A percentile compares a stretch with the other conserved stretches of the same genome.
Conservation (phyloP, 2,888 invertebrate genomes). For the Micropterix aruncella region DNA sequence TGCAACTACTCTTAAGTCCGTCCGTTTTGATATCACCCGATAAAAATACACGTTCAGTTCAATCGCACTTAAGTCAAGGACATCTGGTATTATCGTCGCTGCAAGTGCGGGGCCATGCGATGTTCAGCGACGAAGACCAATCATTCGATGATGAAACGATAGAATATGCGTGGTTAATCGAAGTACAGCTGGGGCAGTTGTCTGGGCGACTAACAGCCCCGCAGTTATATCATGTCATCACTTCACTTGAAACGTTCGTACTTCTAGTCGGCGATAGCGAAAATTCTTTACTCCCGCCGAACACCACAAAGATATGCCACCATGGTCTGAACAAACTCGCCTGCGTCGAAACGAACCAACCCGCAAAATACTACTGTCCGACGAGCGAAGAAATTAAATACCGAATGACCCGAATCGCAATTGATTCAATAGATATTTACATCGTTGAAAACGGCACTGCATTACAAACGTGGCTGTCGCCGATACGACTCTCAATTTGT, state of each 20-base stretch:
- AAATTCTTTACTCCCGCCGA: constrained; percentile 77
- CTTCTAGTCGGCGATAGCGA: constrained; percentile 78
- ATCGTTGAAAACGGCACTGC: constrained; percentile 82
- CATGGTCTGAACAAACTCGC: constrained; percentile 58
- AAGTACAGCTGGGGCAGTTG: constrained; percentile 85
- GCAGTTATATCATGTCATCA: constrained; percentile 75
- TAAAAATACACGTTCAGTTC: constrained; percentile 49
- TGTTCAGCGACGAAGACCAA: constrained; percentile 89
- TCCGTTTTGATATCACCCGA: constrained; percentile 71
- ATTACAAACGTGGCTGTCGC: constrained; percentile 77
- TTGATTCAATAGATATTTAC: constrained; percentile 84
- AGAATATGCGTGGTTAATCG: constrained; percentile 96
- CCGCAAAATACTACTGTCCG: constrained; percentile 62
- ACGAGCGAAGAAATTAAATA: constrained; percentile 82
- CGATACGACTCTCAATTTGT: constrained; percentile 78
- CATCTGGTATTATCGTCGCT: constrained; percentile 74
- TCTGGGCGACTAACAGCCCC: constrained; percentile 83
- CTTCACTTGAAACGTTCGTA: constrained; percentile 78
- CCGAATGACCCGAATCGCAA: constrained; percentile 75
- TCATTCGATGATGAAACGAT: constrained; percentile 86
- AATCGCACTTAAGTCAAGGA: constrained; percentile 46
- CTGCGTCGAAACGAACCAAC: constrained; percentile 54
- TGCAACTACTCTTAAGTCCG: constrained; percentile 83
- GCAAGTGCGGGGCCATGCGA: constrained; percentile 86
- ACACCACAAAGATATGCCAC: constrained; percentile 62